Conservation (phyloP, 2,797 vertebrate genomes). For the Neosilurus mollespiculum region DNA sequence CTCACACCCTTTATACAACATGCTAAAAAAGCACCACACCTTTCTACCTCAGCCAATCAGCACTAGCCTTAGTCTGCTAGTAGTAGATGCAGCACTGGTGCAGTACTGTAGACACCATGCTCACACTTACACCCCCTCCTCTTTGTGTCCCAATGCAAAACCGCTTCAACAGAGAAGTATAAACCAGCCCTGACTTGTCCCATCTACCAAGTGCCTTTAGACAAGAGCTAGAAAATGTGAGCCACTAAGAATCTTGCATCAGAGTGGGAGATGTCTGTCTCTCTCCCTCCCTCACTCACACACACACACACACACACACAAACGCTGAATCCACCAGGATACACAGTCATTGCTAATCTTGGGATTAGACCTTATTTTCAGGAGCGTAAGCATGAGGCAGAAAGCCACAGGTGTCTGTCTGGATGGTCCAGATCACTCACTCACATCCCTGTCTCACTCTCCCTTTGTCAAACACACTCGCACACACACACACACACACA, state of each 20-base stretch:
- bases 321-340: slow-evolving; percentile 29
- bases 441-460: slow-evolving; percentile 2
- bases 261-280: slow-evolving; percentile 19
- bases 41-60: not conserved
- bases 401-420: slow-evolving; percentile 35
- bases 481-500: slow-evolving; percentile 9
- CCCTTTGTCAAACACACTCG: slow-evolving; percentile 18
- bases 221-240: slow-evolving; percentile 15
- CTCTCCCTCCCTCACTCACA: not conserved
- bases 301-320: slow-evolving; percentile 7
- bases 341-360: slow-evolving; percentile 36
- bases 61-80: not conserved
- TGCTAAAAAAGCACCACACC: not conserved
- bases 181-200: slow-evolving; percentile 20
- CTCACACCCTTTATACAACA: not conserved
- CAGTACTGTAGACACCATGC: not conserved
- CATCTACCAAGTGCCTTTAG: slow-evolving; percentile 11
- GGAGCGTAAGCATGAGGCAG: slow-evolving; percentile 31
- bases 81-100: not conserved
- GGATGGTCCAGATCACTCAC: slow-evolving; percentile 17
- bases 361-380: slow-evolving; percentile 45
- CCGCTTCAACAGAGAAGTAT: not conserved
- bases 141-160: slow-evolving; percentile 9
- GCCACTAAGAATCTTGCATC: slow-evolving; percentile 22
- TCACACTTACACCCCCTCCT: not conserved